These are phyloP conservation scores for Synergus japonicus DNA, from an alignment of 2,888 invertebrate species.

Conservation along the genomic window DNA sequence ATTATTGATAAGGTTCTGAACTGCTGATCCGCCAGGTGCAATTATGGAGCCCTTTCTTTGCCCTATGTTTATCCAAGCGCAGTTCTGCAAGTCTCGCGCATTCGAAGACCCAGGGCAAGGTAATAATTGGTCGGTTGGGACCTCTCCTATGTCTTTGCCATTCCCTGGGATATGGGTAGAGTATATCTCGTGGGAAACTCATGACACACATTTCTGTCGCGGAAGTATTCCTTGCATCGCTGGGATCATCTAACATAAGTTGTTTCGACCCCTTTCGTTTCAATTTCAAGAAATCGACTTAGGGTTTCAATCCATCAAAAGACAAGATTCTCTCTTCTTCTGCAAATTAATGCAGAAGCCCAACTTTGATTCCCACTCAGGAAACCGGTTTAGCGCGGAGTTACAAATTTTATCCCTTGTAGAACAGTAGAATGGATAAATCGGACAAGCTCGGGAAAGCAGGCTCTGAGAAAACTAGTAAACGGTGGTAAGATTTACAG, in stretches of 20 bases:
- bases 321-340: neutral
- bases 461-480: neutral
- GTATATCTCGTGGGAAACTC: constrained; percentile 68
- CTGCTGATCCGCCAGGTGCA: neutral
- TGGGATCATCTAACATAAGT: neutral
- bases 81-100: constrained; percentile 41
- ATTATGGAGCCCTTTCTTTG: constrained; percentile 3
- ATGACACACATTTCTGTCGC: constrained; percentile 70
- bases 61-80: constrained; percentile 51
- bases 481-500: neutral
- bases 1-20: constrained; percentile 12
- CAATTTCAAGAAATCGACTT: constrained; percentile 19
- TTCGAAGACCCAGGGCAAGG: constrained; percentile 1
- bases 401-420: constrained; percentile 15
- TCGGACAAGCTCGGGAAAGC: neutral
- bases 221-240: constrained; percentile 49
- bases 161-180: constrained; percentile 50
- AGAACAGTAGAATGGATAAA: constrained; percentile 5
- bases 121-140: constrained; percentile 61
- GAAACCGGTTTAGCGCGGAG: constrained; percentile 20
- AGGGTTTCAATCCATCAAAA: neutral
- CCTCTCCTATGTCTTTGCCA: constrained; percentile 61
- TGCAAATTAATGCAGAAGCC: neutral
- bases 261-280: constrained; percentile 15
- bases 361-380: neutral